These are phyloP conservation scores for Asarcornis scutulata DNA, from an alignment of 2,113 vertebrate genomes.

Conservation along the genomic window DNA sequence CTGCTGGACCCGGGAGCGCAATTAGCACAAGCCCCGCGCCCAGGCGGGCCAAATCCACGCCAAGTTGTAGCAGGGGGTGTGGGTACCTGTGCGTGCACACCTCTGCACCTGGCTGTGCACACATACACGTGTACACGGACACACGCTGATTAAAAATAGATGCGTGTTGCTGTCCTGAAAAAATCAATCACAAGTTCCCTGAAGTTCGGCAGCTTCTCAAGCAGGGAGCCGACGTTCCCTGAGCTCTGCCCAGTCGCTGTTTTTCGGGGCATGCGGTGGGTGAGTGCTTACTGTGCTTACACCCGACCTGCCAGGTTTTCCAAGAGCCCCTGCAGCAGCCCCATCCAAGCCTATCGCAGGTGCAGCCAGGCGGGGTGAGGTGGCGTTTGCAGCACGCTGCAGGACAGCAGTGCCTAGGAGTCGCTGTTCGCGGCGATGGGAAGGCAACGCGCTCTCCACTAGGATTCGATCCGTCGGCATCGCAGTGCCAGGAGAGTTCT, in stretches of 20 bases:
- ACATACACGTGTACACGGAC: too few species aligned
- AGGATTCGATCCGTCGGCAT: background rate
- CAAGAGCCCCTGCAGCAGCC: background rate
- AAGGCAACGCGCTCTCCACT: accelerated
- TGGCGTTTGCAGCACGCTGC: background rate
- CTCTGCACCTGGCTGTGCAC: too few species aligned
- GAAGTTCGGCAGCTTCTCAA: background rate
- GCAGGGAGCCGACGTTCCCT: background rate
- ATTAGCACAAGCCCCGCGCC: conserved; percentile 80
- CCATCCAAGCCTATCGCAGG: background rate
- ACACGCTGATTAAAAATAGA: background rate
- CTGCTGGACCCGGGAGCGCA: conserved; percentile 85
- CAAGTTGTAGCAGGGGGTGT: too few species aligned
- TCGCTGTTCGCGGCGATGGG: background rate
- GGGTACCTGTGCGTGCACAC: too few species aligned
- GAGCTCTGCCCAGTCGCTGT: background rate
- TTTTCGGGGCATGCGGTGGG: background rate
- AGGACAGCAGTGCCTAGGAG: background rate
- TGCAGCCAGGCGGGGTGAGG: background rate
- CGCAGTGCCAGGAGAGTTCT: background rate
- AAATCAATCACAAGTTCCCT: background rate
- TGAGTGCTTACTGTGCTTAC: background rate
- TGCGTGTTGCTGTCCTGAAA: background rate
- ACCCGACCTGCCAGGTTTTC: background rate
- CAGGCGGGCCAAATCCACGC: too few species aligned